A percentile compares a stretch with the other conserved stretches of the same genome.
phyloP scores from a whole-genome alignment of 1,140 invertebrate genomes.

The Drosophila ohnishii region DNA sequence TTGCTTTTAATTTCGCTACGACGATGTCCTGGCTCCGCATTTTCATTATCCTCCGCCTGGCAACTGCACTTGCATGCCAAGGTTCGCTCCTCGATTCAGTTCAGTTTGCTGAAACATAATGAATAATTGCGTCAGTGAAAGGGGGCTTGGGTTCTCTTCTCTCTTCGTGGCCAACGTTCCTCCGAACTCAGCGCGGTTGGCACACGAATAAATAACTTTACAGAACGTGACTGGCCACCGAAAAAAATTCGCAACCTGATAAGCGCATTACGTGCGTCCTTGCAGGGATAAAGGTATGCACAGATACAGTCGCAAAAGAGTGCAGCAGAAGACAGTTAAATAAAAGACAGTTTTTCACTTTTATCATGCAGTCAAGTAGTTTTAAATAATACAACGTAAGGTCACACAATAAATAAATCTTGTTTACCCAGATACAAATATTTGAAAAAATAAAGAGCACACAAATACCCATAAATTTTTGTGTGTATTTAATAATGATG shows the following conservation, averaged over 20 bases:
- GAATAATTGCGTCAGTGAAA: slow-evolving; percentile 38
- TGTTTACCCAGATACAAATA: not conserved
- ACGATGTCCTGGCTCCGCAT: slow-evolving; percentile 56
- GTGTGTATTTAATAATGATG: not conserved
- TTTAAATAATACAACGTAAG: not conserved
- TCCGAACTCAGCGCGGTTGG: slow-evolving; percentile 19
- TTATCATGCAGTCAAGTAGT: not conserved
- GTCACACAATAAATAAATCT: not conserved
- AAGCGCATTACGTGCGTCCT: slow-evolving; percentile 41
- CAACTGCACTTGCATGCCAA: slow-evolving; percentile 61
- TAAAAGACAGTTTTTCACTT: not conserved
- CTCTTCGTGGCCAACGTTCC: slow-evolving; percentile 25
- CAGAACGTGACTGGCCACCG: slow-evolving; percentile 54
- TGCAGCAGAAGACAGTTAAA: no score
- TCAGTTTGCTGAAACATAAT: slow-evolving; percentile 42
- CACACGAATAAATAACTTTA: slow-evolving; percentile 57
- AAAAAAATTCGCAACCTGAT: slow-evolving; percentile 32
- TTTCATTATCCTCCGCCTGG: slow-evolving; percentile 54
- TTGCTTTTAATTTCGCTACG: slow-evolving; percentile 65
- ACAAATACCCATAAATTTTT: not conserved
- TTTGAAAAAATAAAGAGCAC: not conserved
- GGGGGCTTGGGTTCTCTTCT: not conserved
- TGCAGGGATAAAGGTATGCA: slow-evolving; percentile 17
- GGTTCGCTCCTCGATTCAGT: slow-evolving; percentile 4
- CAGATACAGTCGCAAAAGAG: slow-evolving; percentile 3